Percentiles rank a stretch among this genome's conserved stretches.
Evolutionary conservation across 2,888 invertebrate species (phyloP).

Genomic region (Lamellibrachia satsuma): DNA sequence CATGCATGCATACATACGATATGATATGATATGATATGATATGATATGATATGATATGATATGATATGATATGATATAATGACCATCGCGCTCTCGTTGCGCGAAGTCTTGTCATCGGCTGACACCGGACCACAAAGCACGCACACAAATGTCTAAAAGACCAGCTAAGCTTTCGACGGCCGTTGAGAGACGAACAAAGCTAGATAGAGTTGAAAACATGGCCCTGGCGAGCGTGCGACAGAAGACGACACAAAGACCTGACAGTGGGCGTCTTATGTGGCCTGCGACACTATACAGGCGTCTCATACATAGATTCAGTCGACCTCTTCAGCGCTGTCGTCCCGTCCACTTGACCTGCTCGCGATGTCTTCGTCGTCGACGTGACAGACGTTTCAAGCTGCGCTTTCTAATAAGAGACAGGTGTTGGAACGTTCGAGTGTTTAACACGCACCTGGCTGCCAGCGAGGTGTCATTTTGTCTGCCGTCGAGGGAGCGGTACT

Average conservation of each 20-base stretch:
- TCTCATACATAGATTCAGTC: neutral
- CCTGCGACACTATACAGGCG: neutral
- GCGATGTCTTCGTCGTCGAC: neutral
- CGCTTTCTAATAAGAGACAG: constrained; percentile 13
- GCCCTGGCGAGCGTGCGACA: neutral
- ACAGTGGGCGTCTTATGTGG: neutral
- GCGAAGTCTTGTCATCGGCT: neutral
- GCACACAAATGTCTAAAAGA: neutral
- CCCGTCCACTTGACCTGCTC: neutral
- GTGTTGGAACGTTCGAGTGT: constrained; percentile 3
- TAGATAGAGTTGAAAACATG: neutral
- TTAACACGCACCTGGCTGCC: constrained; percentile 9
- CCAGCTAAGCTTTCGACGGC: neutral
- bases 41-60: too few species aligned
- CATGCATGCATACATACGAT: neutral
- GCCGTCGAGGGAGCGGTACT: neutral
- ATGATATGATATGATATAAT: neutral
- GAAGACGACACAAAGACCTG: neutral
- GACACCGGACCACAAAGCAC: neutral
- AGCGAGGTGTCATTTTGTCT: neutral
- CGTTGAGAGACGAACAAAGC: neutral
- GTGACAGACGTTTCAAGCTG: constrained; percentile 17
- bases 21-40: too few species aligned
- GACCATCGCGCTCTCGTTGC: neutral
- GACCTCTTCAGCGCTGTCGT: neutral